Evolutionary conservation across 2,113 vertebrate genomes (phyloP).

Genomic region (Chamaetylas fuelleborni): DNA sequence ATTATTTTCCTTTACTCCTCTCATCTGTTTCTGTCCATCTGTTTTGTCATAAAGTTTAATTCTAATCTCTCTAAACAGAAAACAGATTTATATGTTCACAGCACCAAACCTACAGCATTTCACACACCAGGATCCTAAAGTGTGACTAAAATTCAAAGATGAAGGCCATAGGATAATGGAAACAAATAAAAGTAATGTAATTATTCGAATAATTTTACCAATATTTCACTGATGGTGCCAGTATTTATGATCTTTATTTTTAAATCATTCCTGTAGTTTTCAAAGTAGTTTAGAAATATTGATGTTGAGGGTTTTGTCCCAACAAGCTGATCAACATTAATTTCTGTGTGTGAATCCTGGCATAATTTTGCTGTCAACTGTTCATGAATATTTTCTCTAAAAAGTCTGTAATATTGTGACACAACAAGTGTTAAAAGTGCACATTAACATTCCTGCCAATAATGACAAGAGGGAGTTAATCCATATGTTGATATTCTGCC

Average conservation of each 20-base stretch:
- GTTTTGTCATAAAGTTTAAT: constrained; percentile 11
- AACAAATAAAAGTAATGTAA: not conserved
- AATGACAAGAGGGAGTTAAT: constrained; percentile 46
- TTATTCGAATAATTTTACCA: not conserved
- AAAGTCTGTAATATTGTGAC: not conserved
- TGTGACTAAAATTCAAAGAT: not conserved
- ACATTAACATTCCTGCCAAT: not conserved
- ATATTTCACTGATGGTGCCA: not conserved
- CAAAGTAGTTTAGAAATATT: not conserved
- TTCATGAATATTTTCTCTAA: not conserved
- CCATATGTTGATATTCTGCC: not conserved
- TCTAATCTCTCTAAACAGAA: not conserved
- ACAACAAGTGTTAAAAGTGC: not conserved
- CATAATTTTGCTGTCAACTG: not conserved
- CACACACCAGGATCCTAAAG: not conserved
- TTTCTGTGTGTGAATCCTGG: not conserved
- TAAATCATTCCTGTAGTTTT: not conserved
- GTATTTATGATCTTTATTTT: not conserved
- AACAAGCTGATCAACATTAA: not conserved
- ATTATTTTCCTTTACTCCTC: constrained; percentile 42
- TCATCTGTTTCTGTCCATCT: constrained; percentile 45
- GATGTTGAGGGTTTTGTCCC: not conserved
- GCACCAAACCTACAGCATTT: not conserved
- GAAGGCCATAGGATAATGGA: not conserved
- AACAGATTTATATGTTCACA: not conserved